Conservation (phyloP, 1,140 invertebrate species). For the Thaumetopoea pityocampa region DNA sequence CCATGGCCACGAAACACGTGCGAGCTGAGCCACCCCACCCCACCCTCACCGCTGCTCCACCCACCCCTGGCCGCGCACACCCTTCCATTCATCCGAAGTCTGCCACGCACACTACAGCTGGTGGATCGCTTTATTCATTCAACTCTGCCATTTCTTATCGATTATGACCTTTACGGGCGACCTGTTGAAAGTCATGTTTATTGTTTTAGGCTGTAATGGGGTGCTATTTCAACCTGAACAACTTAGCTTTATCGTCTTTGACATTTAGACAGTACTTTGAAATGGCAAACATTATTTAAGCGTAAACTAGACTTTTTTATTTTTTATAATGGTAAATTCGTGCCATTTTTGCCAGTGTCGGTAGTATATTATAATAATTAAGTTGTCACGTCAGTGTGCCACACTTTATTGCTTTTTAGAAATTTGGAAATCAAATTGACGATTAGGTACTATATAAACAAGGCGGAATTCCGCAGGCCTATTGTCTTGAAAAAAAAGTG, state of each 20-base stretch:
- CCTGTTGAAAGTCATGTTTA: constrained; percentile 39
- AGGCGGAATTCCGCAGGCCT: no score
- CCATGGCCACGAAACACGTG: constrained; percentile 58
- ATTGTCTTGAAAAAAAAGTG: no score
- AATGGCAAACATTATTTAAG: no score
- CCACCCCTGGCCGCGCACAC: constrained; percentile 17
- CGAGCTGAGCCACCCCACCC: constrained; percentile 18
- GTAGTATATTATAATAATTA: no score
- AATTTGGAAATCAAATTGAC: no score
- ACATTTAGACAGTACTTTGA: constrained; percentile 19
- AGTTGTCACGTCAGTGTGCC: no score
- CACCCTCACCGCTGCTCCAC: constrained; percentile 2
- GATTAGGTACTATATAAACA: no score
- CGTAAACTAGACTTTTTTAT: no score
- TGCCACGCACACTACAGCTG: constrained; percentile 21
- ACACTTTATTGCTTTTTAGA: no score
- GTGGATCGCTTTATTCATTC: constrained; percentile 32
- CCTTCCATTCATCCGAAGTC: constrained; percentile 44
- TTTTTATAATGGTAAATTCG: no score
- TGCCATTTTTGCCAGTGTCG: no score
- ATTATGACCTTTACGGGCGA: constrained; percentile 50
- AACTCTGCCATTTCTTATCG: constrained; percentile 62
- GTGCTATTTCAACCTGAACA: constrained; percentile 11
- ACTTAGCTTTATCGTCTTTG: constrained; percentile 9
- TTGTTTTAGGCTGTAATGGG: constrained; percentile 17